Base-by-base conservation (phyloP, 2,888 invertebrate genomes). In the Anoplius nigerrimus region DNA sequence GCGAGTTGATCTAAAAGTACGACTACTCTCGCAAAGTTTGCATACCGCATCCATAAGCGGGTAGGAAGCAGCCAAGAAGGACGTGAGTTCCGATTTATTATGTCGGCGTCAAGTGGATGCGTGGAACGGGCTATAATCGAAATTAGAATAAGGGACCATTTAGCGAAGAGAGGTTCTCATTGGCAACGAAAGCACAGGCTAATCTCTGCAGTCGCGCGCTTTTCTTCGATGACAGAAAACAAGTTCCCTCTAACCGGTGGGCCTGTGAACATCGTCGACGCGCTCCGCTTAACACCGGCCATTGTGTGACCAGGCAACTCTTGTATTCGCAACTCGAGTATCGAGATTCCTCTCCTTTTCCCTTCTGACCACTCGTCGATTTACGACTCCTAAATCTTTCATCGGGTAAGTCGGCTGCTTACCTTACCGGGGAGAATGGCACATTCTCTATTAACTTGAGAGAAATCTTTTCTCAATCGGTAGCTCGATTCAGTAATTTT, bases 211-310 rank as follows among this genome's bases (percentile, higher is more conserved):
- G 18, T n/a, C 48, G 21, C 16, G 57, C 34, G 48, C n/a, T 20
- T 27, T 66, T 48, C 60, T 15, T 66, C 60, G 34, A 5, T 13
- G 27, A 24, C 65, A 53, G 52, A 43, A 58, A 58, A 58, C 64
- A 22, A 57, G 42, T 21, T 22, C 2, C 6, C 3, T 34, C 2
- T 27, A 27, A 24, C 11, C 13, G 54, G 16, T n/a, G 34, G 16
- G n/a, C 11, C 27, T 34, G 43, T 42, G 15, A 15, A 42, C 34
- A 16, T 20, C 16, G 11, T 2, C 34, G 55, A 55, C 55, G 34
- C 27, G 55, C 34, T 34, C 34, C 42, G 34, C 11, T 55, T 55
- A 53, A 13, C 11, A 48, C 5, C 48, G n/a, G n/a, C 48, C 48
- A 48, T 48, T 48, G 48, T 20, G 48, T 5, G 16, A 21, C 4